These are phyloP conservation scores for Microtus richardsoni DNA, from an alignment of 2,113 vertebrate genomes.

Conservation along the genomic window DNA sequence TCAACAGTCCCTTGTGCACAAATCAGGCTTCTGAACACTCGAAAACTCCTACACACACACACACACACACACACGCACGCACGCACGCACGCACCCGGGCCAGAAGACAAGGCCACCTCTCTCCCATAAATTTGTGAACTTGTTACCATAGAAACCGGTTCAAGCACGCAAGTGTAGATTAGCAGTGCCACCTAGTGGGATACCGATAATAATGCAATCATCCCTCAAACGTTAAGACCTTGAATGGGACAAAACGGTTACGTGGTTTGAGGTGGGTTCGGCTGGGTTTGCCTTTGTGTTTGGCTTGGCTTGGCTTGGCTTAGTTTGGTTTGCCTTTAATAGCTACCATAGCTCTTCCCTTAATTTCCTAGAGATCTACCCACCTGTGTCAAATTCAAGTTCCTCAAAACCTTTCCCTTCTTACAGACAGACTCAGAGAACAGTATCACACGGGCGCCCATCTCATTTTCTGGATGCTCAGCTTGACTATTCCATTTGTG, in stretches of 20 bases:
- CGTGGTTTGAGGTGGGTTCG: neutral
- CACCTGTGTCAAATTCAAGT: neutral
- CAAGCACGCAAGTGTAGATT: neutral
- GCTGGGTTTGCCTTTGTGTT: neutral
- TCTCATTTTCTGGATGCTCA: neutral
- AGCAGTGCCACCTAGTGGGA: conserved; percentile 70
- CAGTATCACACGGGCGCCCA: neutral
- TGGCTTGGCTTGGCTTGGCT: neutral
- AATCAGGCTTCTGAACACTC: conserved; percentile 45
- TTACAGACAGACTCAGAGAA: neutral
- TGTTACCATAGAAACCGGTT: conserved; percentile 71
- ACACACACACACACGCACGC: neutral
- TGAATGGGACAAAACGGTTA: neutral
- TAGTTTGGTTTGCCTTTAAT: neutral
- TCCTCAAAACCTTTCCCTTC: neutral
- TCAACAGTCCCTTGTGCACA: conserved; percentile 51
- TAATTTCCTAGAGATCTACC: neutral
- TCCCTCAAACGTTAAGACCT: neutral
- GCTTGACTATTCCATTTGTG: neutral
- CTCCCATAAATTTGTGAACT: conserved; percentile 32
- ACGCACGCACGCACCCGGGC: neutral
- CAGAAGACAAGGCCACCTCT: conserved; percentile 31
- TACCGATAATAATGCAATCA: neutral
- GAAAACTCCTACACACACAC: neutral
- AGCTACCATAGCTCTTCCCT: neutral